Percentiles rank a stretch among this genome's conserved stretches.
These are phyloP conservation scores for Drosophila anomalata DNA, from an alignment of 2,888 invertebrate species.

Conservation along the genomic window DNA sequence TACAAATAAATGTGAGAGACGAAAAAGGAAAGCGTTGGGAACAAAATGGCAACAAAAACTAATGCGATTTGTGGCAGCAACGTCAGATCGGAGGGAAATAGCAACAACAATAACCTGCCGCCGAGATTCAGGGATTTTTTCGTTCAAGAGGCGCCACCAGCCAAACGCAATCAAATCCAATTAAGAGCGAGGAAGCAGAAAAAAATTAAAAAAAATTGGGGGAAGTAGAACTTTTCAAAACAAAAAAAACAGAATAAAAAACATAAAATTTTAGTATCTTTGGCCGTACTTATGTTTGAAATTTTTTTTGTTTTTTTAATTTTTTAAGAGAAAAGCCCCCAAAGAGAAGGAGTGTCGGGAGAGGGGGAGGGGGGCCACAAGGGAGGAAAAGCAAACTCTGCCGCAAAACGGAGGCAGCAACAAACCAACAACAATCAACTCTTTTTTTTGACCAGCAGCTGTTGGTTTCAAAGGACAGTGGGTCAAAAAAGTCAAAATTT, in stretches of 20 bases:
- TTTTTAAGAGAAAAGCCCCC: conserved; percentile 19
- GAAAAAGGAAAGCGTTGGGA: conserved; percentile 68
- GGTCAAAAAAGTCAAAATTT: background rate
- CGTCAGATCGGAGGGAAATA: background rate
- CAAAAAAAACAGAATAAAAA: too few species aligned
- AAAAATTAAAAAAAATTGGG: conserved; percentile 25
- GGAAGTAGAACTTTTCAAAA: conserved; percentile 35
- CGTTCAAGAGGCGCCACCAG: conserved; percentile 58
- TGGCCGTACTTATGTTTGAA: background rate
- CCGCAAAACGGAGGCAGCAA: conserved; percentile 35
- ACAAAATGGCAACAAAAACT: conserved; percentile 45
- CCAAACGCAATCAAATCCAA: conserved; percentile 77
- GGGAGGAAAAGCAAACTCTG: conserved; percentile 46
- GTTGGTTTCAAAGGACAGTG: conserved; percentile 35
- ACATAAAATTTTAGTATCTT: conserved; percentile 11
- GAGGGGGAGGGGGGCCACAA: conserved; percentile 24
- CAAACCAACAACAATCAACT: conserved; percentile 46
- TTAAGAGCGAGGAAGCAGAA: conserved; percentile 57
- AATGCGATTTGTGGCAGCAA: conserved; percentile 64
- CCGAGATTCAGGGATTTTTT: conserved; percentile 44
- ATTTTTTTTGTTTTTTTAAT: conserved; percentile 8
- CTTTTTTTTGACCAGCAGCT: conserved; percentile 72
- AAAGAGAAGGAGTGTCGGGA: background rate
- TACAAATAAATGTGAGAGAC: conserved; percentile 34
- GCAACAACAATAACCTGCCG: conserved; percentile 19